Base-by-base conservation (phyloP, 2,888 invertebrate genomes). In the Ichneumoninae sp. region DNA sequence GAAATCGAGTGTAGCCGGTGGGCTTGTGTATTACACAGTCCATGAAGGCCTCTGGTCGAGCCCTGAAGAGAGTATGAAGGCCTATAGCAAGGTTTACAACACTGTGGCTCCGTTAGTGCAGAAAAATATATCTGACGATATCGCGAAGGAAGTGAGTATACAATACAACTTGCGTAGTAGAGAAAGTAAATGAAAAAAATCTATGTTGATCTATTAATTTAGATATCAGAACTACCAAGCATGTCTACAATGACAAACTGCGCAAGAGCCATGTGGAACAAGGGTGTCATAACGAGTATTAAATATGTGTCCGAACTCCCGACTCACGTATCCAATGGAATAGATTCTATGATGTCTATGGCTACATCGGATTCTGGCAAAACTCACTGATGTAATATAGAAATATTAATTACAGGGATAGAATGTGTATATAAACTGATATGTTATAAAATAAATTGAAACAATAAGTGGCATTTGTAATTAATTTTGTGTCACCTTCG, bases 11-110 rank as follows among this genome's bases (percentile, higher is more conserved):
- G 70, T 94, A 1, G 92, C 90, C n/a, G 94, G 94, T 52, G 92
- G 93, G 78, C 66, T 91, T 30, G 85, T 93, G 47, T 94, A 94
- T 84, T 92, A 92, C 70, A 93, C 92, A 4, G 85, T 90, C 54
- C 88, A 92, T 47, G 91, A 92, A 85, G 94, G 94, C 50, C 82
- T 94, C 0, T 94, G 94, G 94, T 93, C 92, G 4, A 91, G 88
- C 19, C 87, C 93, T 0, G 93, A 94, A 65, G 92, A 93, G 22
- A 92, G 91, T 10, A 90, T 91, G 6, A 88, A 92, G 84, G 86
- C 94, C 33, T 94, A 94, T 82, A 87, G 80, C 36, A 92, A 88
- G 83, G 77, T 94, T 2, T 91, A 92, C 75, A 90, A 89, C 65
- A 90, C 86, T 19, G 54, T 91, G 40, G 87, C 89, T 30, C 93